Conservation (phyloP, 2,888 invertebrate species). For the Andrena flavipes region DNA sequence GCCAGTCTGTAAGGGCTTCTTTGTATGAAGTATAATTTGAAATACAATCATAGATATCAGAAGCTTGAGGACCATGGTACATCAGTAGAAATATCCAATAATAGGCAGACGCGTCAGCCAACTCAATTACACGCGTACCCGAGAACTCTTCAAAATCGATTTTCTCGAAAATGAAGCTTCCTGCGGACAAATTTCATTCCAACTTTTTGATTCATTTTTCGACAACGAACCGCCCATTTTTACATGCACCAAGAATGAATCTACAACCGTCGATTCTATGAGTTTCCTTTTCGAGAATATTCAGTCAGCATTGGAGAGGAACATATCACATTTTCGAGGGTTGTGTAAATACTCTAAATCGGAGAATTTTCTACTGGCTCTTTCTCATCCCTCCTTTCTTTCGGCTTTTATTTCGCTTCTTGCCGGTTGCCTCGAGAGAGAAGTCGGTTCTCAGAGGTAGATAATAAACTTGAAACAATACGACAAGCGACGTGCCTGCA, state of each 20-base stretch:
- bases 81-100: slow-evolving; percentile 2
- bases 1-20: neutral
- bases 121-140: neutral
- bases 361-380: slow-evolving; percentile 1
- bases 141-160: neutral
- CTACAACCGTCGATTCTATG: neutral
- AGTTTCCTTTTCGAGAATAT: neutral
- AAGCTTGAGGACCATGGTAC: neutral
- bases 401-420: slow-evolving; percentile 29
- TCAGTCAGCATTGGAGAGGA: neutral
- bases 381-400: neutral
- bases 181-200: neutral
- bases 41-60: too few relatives aligned
- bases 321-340: slow-evolving; percentile 9
- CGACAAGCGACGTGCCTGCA: slow-evolving; percentile 57
- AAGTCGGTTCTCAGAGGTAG: slow-evolving; percentile 50
- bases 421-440: slow-evolving; percentile 36
- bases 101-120: neutral
- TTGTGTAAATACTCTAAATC: slow-evolving; percentile 35
- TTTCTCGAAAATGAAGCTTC: neutral
- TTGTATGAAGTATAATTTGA: too few relatives aligned
- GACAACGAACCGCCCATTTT: neutral
- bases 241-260: neutral
- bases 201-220: neutral
- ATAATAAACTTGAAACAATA: slow-evolving; percentile 74